These are phyloP conservation scores for Aleiodes testaceus DNA, from an alignment of 2,888 invertebrate genomes.

Conservation along the genomic window DNA sequence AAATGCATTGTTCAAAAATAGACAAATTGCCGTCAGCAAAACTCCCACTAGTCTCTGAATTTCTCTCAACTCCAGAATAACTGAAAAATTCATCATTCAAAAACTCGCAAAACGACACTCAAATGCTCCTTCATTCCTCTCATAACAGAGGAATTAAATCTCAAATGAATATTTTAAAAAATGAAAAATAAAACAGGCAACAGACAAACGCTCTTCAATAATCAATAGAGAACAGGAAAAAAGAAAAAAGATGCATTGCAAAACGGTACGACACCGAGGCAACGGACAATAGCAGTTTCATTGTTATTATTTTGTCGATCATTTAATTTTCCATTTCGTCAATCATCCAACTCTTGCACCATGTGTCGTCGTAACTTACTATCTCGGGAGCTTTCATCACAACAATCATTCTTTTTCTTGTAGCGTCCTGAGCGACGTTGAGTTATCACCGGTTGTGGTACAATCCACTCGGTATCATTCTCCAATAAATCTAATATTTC, in stretches of 20 bases:
- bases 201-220: conserved; percentile 56
- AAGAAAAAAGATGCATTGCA: conserved; percentile 62
- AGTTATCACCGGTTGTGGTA: conserved; percentile 63
- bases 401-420: conserved; percentile 73
- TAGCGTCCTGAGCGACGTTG: conserved; percentile 67
- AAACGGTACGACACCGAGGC: conserved; percentile 71
- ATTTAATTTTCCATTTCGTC: conserved; percentile 48
- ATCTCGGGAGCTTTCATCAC: conserved; percentile 71
- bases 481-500: conserved; percentile 64
- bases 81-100: neutral
- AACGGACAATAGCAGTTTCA: conserved; percentile 61
- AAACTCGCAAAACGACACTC: conserved; percentile 20
- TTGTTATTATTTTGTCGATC: conserved; percentile 52
- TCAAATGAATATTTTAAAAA: neutral
- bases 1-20: no score
- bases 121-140: conserved; percentile 13
- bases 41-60: no score
- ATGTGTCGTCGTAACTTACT: conserved; percentile 66
- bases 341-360: conserved; percentile 51
- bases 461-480: conserved; percentile 70
- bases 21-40: no score
- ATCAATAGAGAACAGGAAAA: conserved; percentile 25
- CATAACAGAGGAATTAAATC: conserved; percentile 13
- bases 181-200: conserved; percentile 57
- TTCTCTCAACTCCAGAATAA: conserved; percentile 5